A percentile compares a stretch with the other conserved stretches of the same genome.
These are phyloP conservation scores for Enteromius trimaculatus DNA, from an alignment of 2,797 vertebrate species.

Conservation along the genomic window DNA sequence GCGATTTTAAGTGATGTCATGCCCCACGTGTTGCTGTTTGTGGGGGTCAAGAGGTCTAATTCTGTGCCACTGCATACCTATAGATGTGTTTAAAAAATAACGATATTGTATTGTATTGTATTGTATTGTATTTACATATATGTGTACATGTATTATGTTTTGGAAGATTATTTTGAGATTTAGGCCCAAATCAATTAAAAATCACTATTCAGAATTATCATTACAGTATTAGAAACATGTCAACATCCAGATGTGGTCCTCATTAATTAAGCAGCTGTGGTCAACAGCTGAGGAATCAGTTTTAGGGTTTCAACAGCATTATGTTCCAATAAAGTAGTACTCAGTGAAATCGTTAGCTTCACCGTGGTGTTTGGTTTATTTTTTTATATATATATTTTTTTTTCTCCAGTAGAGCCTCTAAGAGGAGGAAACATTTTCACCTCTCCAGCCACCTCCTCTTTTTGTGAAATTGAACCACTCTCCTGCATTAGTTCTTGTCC, in stretches of 20 bases:
- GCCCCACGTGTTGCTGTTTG: too few species aligned
- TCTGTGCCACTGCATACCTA: too few species aligned
- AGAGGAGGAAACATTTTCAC: constrained; percentile 59
- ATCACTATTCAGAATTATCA: neutral
- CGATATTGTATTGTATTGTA: too few species aligned
- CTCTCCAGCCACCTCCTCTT: constrained; percentile 53
- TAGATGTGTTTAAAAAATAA: too few species aligned
- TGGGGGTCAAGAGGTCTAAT: too few species aligned
- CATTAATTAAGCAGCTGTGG: neutral
- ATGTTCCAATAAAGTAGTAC: constrained; percentile 9
- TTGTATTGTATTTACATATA: too few species aligned
- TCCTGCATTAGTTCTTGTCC: constrained; percentile 53
- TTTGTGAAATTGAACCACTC: constrained; percentile 67
- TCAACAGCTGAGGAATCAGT: neutral
- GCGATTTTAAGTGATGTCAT: too few species aligned
- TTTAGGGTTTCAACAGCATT: neutral
- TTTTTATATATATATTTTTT: neutral
- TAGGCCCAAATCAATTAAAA: neutral
- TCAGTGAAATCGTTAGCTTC: constrained; percentile 31
- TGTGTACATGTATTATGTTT: neutral
- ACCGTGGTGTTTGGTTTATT: constrained; percentile 2
- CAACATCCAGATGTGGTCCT: neutral
- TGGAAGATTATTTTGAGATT: neutral
- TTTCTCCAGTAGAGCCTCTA: constrained; percentile 42
- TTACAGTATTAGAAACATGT: neutral